Conservation (phyloP, 2,888 invertebrate genomes). For the Elaeidobius kamerunicus region DNA sequence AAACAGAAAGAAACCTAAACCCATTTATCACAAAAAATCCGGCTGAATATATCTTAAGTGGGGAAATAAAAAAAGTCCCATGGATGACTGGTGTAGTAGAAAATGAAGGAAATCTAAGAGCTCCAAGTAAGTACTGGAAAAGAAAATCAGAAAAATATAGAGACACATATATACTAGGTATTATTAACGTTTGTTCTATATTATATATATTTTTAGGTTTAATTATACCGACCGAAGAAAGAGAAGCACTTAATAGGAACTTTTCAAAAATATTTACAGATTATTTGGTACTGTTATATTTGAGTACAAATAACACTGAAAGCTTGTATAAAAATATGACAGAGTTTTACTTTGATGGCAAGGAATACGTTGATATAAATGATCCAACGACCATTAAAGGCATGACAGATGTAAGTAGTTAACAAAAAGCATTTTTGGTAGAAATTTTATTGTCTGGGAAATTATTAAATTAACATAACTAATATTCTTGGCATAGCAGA, state of each 20-base stretch:
- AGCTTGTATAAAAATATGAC: constrained; percentile 36
- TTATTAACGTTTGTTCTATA: no score
- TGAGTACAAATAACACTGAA: constrained; percentile 31
- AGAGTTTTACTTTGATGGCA: constrained; percentile 37
- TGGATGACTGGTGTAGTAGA: constrained; percentile 52
- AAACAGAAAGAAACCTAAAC: constrained; percentile 41
- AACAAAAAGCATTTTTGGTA: no score
- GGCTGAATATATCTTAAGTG: constrained; percentile 44
- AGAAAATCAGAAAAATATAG: no score
- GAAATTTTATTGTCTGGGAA: no score
- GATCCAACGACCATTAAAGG: constrained; percentile 37
- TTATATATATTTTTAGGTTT: constrained; percentile 1
- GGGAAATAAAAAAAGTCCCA: constrained; percentile 50
- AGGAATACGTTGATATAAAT: constrained; percentile 32
- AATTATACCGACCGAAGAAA: constrained; percentile 33
- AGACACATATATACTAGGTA: no score
- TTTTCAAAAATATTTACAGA: constrained; percentile 38
- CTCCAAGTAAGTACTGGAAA: constrained; percentile 43
- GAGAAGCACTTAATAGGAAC: constrained; percentile 36
- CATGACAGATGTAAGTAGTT: constrained; percentile 41
- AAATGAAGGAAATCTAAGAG: constrained; percentile 53
- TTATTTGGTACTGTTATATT: constrained; percentile 34
- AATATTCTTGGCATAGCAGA: no score
- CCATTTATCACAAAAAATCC: constrained; percentile 53
- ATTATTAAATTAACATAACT: no score